These are phyloP conservation scores for Hippoglossus hippoglossus DNA, from an alignment of 2,797 vertebrate species.

Conservation along the genomic window DNA sequence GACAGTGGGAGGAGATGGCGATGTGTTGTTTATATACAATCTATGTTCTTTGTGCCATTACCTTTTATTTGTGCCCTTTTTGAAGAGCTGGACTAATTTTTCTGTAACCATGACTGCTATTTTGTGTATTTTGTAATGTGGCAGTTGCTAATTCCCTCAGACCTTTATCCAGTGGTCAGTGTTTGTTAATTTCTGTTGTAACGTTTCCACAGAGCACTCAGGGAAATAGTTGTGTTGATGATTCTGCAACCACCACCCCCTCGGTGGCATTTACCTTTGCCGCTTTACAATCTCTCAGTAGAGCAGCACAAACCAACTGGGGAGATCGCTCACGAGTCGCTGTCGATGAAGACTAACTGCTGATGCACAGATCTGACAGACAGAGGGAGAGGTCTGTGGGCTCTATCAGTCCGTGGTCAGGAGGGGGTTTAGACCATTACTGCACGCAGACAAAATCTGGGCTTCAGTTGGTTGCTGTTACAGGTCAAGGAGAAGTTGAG, in stretches of 20 bases:
- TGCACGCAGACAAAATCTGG: constrained; percentile 8
- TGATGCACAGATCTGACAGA: background rate
- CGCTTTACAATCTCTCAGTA: background rate
- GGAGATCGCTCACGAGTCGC: no score
- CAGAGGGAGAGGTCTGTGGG: background rate
- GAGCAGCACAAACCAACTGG: no score
- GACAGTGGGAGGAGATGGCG: no score
- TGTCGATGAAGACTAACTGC: no score
- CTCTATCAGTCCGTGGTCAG: background rate
- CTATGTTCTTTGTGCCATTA: background rate
- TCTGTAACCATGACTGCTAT: background rate
- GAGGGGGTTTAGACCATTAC: constrained; percentile 19
- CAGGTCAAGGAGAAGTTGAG: constrained; percentile 17
- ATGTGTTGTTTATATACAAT: no score
- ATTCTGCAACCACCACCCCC: no score
- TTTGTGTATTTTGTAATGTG: background rate
- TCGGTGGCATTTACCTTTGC: background rate
- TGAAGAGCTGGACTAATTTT: background rate
- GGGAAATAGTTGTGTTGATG: background rate
- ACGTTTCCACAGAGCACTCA: background rate
- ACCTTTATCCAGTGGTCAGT: no score
- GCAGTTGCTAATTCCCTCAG: no score
- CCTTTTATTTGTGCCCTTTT: background rate
- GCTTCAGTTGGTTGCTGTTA: no score
- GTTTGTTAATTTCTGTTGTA: no score